phyloP scores from a whole-genome alignment of 2,113 vertebrate species.

The Oreochromis tanganicae region DNA sequence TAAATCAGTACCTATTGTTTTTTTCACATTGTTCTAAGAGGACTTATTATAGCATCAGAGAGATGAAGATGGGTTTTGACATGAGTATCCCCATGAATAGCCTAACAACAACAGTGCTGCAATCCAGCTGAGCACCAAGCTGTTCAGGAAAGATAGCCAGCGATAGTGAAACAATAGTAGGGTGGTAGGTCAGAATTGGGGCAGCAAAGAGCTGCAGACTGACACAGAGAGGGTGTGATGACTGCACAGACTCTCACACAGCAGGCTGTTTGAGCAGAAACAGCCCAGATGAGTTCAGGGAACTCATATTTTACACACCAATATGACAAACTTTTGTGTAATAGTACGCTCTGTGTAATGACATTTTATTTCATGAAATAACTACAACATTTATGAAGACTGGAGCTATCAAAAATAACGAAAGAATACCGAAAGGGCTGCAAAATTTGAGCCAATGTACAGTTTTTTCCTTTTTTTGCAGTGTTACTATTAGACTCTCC shows the following conservation, averaged over 20 bases:
- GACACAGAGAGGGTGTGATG: constrained; percentile 40
- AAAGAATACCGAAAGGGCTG: not conserved
- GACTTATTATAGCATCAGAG: not conserved
- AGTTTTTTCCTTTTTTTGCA: not conserved
- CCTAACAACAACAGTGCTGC: not conserved
- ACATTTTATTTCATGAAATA: not conserved
- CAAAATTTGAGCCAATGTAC: not conserved
- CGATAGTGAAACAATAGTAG: constrained; percentile 37
- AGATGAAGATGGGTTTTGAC: not conserved
- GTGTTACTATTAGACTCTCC: not conserved
- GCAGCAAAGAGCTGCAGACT: constrained; percentile 8
- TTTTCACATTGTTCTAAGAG: not conserved
- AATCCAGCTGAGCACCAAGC: constrained; percentile 29
- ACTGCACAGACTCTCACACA: not conserved
- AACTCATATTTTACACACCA: not conserved
- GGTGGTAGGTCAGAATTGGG: constrained; percentile 37
- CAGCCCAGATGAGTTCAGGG: not conserved
- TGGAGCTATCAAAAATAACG: not conserved
- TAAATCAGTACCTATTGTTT: not conserved
- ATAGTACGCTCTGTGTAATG: not conserved
- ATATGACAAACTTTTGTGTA: not conserved
- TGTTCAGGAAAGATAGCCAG: constrained; percentile 44
- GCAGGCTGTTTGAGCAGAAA: not conserved
- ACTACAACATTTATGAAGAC: not conserved
- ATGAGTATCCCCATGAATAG: not conserved